These are phyloP conservation scores for Percopsis transmontana DNA, from an alignment of 2,113 vertebrate species.

Conservation along the genomic window DNA sequence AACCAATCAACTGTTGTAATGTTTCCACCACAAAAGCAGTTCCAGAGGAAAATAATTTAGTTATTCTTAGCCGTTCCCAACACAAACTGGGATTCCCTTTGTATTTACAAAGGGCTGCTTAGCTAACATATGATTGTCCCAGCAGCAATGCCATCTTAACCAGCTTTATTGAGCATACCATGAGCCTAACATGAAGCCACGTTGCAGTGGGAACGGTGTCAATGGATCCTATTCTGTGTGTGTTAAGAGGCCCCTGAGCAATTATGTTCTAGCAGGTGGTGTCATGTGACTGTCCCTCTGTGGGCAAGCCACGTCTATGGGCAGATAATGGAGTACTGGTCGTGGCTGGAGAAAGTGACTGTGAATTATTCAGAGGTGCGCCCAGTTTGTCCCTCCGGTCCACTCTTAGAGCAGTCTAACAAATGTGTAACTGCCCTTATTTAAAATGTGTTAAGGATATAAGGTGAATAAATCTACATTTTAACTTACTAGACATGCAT, in stretches of 20 bases:
- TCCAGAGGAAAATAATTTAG: no score
- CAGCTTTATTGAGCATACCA: not conserved
- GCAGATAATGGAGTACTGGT: constrained; percentile 74
- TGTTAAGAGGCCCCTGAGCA: constrained; percentile 52
- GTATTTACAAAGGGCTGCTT: not conserved
- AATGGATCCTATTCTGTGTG: constrained; percentile 46
- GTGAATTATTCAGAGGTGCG: constrained; percentile 77
- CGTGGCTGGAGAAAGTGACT: constrained; percentile 75
- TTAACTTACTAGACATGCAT: not conserved
- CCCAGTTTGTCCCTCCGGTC: constrained; percentile 44
- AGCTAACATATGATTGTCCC: not conserved
- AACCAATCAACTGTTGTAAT: no score
- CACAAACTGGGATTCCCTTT: no score
- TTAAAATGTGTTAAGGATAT: not conserved
- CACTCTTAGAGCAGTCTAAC: constrained; percentile 41
- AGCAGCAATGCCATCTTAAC: not conserved
- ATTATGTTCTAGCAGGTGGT: constrained; percentile 65
- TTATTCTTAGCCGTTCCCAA: no score
- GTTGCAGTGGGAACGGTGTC: constrained; percentile 19
- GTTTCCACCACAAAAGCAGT: no score
- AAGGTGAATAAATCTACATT: no score
- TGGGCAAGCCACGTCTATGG: constrained; percentile 61
- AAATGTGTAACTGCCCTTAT: constrained; percentile 38
- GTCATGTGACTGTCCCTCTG: constrained; percentile 71
- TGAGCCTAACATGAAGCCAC: constrained; percentile 13